A percentile compares a stretch with the other conserved stretches of the same genome.
Evolutionary conservation across 2,113 vertebrate species (phyloP).

Genomic region (Laticauda colubrina): DNA sequence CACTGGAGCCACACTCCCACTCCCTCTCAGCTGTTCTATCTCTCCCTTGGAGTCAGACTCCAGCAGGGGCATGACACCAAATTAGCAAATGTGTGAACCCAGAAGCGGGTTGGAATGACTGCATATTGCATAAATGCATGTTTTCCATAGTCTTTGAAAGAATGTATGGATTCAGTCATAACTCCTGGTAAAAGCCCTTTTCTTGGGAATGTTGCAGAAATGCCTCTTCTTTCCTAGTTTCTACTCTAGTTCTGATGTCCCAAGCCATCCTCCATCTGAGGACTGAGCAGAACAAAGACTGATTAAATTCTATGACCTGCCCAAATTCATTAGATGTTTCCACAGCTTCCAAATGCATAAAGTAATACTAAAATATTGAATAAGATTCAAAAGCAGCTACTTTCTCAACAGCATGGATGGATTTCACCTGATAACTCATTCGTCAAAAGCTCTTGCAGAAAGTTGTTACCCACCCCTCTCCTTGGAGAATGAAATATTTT

Average conservation of each 20-base stretch:
- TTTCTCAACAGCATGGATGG: background rate
- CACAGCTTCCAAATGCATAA: background rate
- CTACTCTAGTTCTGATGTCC: background rate
- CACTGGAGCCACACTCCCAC: too few species aligned
- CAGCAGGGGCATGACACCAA: too few species aligned
- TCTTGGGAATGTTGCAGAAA: background rate
- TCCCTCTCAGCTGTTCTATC: too few species aligned
- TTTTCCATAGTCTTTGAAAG: background rate
- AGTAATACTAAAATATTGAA: background rate
- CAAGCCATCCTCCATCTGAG: background rate
- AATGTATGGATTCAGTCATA: background rate
- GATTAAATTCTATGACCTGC: background rate
- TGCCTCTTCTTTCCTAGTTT: background rate
- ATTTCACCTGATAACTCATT: background rate
- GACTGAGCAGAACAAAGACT: background rate
- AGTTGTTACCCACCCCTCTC: too few species aligned
- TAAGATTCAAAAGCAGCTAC: background rate
- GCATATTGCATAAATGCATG: background rate
- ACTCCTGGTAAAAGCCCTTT: background rate
- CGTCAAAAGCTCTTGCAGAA: background rate
- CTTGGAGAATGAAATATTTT: too few species aligned
- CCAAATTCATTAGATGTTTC: background rate
- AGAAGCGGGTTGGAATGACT: accelerated
- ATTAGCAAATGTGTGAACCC: background rate
- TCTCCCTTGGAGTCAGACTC: too few species aligned